Conservation (phyloP, 2,113 vertebrate species). For the Bubalus kerabau region DNA sequence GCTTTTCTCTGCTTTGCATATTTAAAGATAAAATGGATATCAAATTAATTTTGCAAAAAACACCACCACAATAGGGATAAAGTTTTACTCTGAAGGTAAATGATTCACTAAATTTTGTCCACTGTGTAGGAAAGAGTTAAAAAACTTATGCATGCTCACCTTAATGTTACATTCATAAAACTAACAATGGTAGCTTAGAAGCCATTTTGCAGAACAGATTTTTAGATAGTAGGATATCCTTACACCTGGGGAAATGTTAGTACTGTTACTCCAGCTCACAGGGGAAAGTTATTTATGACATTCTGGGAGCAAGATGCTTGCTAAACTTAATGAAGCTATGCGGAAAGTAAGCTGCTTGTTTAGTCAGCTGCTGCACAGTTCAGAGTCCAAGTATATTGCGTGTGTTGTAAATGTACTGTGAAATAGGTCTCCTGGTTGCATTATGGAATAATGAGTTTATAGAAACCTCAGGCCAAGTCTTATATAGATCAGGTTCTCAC, state of each 20-base stretch:
- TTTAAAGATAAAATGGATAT: constrained; percentile 23
- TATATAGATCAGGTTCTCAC: neutral
- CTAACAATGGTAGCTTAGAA: neutral
- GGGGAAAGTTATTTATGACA: constrained; percentile 19
- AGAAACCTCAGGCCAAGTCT: neutral
- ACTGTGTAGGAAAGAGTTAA: neutral
- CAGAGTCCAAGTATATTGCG: constrained; percentile 21
- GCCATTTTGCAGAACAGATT: neutral
- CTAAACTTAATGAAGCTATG: neutral
- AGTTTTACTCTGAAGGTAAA: constrained; percentile 9
- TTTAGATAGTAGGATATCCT: neutral
- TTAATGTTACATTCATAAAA: neutral
- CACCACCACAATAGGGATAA: neutral
- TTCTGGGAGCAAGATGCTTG: neutral
- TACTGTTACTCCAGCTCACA: neutral
- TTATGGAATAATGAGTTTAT: constrained; percentile 18
- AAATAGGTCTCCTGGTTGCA: neutral
- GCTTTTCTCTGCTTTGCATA: neutral
- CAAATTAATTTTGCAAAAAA: neutral
- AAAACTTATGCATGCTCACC: neutral
- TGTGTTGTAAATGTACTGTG: constrained; percentile 11
- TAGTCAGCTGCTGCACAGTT: constrained; percentile 26
- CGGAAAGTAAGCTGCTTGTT: neutral
- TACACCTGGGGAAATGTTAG: neutral
- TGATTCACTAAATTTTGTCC: neutral